These are phyloP conservation scores for Haliclona indistincta DNA, from an alignment of 37 sponge, comb jelly and placozoan species.

Conservation along the genomic window DNA sequence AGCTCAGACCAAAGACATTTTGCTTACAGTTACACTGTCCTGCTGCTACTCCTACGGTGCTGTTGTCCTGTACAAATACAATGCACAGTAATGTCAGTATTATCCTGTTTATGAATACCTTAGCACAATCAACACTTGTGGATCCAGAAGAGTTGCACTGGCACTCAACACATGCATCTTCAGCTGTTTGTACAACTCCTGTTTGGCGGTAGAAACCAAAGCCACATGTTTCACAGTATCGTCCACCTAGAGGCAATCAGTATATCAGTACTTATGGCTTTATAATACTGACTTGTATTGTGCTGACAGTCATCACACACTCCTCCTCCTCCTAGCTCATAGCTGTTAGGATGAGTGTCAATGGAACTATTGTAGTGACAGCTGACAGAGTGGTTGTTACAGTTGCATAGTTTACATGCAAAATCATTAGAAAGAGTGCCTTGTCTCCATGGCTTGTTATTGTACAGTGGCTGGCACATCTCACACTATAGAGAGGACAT, in stretches of 20 bases:
- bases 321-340: slow-evolving; percentile 74
- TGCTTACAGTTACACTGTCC: slow-evolving; percentile 74
- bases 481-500: slow-evolving; percentile 55
- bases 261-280: background rate
- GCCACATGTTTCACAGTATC: slow-evolving; percentile 68
- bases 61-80: too few relatives aligned
- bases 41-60: too few relatives aligned
- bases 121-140: slow-evolving; percentile 68
- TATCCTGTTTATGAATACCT: too few relatives aligned
- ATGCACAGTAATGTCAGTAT: too few relatives aligned
- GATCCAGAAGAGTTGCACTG: slow-evolving; percentile 52
- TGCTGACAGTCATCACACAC: slow-evolving; percentile 78
- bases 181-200: slow-evolving; percentile 26
- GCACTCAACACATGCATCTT: slow-evolving; percentile 64
- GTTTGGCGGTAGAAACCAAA: slow-evolving; percentile 55
- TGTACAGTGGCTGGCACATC: slow-evolving; percentile 71
- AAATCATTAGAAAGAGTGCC: slow-evolving; percentile 54
- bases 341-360: slow-evolving; percentile 64
- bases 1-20: slow-evolving; percentile 66
- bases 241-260: slow-evolving; percentile 46
- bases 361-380: slow-evolving; percentile 70
- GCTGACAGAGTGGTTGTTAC: slow-evolving; percentile 71
- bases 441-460: slow-evolving; percentile 80
- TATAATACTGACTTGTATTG: slow-evolving; percentile 71
- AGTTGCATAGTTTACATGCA: slow-evolving; percentile 70